phyloP scores from a whole-genome alignment of 2,797 vertebrate genomes.

The Antrozous pallidus region DNA sequence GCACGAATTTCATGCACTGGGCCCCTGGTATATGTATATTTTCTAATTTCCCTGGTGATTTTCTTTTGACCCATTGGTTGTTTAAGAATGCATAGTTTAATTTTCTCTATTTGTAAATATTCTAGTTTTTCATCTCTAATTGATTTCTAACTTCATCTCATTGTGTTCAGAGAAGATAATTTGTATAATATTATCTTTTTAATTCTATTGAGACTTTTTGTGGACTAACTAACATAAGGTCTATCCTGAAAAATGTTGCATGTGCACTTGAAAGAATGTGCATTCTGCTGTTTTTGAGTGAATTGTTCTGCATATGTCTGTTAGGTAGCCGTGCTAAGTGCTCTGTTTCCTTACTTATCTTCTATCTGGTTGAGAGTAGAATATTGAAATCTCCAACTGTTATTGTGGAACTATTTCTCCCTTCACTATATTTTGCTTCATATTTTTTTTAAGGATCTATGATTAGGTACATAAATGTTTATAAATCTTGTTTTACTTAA shows the following conservation, averaged over 20 bases:
- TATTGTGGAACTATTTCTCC: not conserved
- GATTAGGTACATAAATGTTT: not conserved
- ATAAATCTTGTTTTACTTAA: not conserved
- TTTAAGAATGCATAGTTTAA: not conserved
- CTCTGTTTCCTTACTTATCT: not conserved
- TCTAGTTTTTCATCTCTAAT: not conserved
- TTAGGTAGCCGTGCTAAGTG: not conserved
- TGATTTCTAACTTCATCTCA: not conserved
- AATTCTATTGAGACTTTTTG: not conserved
- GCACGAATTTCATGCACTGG: no score
- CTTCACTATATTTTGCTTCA: not conserved
- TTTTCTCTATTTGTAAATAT: not conserved
- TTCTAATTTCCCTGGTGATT: no score
- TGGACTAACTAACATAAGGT: not conserved
- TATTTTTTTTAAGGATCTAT: not conserved
- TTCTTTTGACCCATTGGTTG: not conserved
- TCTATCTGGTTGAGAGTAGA: not conserved
- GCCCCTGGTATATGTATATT: no score
- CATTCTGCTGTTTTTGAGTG: not conserved
- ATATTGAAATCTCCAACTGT: not conserved
- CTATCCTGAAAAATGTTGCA: not conserved
- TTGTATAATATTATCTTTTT: not conserved
- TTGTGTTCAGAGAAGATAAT: not conserved
- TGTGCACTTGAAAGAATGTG: not conserved
- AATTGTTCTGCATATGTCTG: not conserved